Base-by-base conservation (phyloP, 2,888 invertebrate genomes). In the Alloscopus bannaensis region DNA sequence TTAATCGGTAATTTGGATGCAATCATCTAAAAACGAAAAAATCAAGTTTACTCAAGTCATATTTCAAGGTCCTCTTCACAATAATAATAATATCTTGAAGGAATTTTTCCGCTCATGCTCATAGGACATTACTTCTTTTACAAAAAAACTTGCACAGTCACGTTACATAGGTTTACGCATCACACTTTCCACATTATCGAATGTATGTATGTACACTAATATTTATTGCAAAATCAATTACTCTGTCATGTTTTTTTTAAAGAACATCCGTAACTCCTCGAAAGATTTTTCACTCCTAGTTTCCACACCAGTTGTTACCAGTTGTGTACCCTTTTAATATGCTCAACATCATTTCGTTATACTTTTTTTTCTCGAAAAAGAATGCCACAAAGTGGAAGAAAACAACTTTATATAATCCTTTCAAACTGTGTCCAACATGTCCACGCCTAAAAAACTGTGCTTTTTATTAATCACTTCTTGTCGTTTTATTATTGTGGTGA, bases 61-160 rank as follows among this genome's bases (percentile, higher is more conserved):
- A 64, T 52, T 73, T 73, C 73, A 73, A 73, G 73, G 73, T 73
- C 73, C n/a, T n/a, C n/a, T 73, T 73, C 57, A 31, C 73, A 73
- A 73, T 73, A 73, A 36, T 65, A 62, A n/a, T n/a, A n/a, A n/a
- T n/a, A n/a, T n/a, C n/a, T n/a, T 73, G 65, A 73, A 73, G 65
- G 65, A 47, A 73, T 60, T 72, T 72, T 71, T 50, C 36, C 64
- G 31, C 55, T 26, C 62, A 64, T 29, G 50, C 22, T 57, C 20
- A 59, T 59, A 40, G 22, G 36, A 71, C 31, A 42, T 42, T 60
- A 60, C 45, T 29, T 45, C 69, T 69, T 59, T n/a, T n/a, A n/a
- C n/a, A n/a, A n/a, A 65, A 73, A 73, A 73, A 65, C 65, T 65
- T 73, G 73, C 73, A 73, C 57, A 29, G 65, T 65, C 73, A 72